phyloP scores from a whole-genome alignment of 1,140 invertebrate genomes.

The Ganaspis sp. region DNA sequence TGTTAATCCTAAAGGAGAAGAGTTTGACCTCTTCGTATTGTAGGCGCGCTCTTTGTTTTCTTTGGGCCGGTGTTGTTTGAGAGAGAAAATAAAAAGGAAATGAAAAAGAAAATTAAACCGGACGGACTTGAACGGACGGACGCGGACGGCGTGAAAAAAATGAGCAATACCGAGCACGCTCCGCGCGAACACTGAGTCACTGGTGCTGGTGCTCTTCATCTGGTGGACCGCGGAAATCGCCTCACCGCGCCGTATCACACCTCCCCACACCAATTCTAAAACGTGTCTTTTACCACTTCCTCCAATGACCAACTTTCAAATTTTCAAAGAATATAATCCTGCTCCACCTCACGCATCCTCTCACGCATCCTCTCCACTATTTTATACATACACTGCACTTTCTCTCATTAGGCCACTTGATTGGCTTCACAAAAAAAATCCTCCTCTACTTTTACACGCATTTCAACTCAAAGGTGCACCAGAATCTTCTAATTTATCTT shows the following conservation, averaged over 20 bases:
- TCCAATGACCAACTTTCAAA: conserved; percentile 8
- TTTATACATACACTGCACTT: neutral
- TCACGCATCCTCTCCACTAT: neutral
- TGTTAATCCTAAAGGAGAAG: neutral
- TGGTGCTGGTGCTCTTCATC: neutral
- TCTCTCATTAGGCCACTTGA: neutral
- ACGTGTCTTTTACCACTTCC: neutral
- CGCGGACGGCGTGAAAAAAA: neutral
- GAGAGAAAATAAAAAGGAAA: neutral
- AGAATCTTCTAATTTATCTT: no score
- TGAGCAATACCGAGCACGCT: conserved; percentile 17
- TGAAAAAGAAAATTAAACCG: neutral
- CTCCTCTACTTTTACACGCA: no score
- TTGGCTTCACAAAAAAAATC: no score
- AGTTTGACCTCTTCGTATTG: neutral
- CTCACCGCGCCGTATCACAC: neutral
- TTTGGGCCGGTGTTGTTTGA: neutral
- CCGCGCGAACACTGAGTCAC: conserved; percentile 13
- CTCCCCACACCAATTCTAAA: neutral
- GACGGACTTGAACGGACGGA: conserved; percentile 16
- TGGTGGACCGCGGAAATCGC: conserved; percentile 7
- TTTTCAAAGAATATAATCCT: neutral
- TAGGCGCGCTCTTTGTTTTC: neutral
- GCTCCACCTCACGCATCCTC: neutral
- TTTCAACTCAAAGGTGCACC: no score